Conservation (phyloP, 2,888 invertebrate genomes). For the Athalia cordata region DNA sequence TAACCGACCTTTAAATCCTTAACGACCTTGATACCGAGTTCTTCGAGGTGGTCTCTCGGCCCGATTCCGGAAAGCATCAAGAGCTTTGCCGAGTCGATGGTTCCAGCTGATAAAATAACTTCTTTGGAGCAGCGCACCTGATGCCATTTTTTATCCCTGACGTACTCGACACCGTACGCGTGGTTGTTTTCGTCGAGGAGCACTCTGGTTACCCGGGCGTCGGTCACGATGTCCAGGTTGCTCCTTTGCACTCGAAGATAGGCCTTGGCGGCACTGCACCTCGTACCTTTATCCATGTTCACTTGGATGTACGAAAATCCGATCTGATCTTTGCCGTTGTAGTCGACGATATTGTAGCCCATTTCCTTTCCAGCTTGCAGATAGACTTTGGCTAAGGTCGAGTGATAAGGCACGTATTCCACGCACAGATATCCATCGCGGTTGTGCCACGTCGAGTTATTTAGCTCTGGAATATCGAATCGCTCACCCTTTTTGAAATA, state of each 20-base stretch:
- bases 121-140: slow-evolving; percentile 77
- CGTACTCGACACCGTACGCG: slow-evolving; percentile 67
- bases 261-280: slow-evolving; percentile 76
- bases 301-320: slow-evolving; percentile 76
- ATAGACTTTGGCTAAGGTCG: slow-evolving; percentile 67
- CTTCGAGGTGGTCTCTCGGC: slow-evolving; percentile 77
- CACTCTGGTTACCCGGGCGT: slow-evolving; percentile 64
- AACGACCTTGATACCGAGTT: slow-evolving; percentile 78
- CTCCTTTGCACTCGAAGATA: slow-evolving; percentile 74
- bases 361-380: slow-evolving; percentile 68
- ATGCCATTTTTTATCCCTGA: slow-evolving; percentile 77
- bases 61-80: slow-evolving; percentile 82
- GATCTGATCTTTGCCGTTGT: slow-evolving; percentile 74
- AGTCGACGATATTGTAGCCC: slow-evolving; percentile 70
- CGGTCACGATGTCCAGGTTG: slow-evolving; percentile 67
- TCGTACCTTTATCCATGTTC: slow-evolving; percentile 74
- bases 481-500: slow-evolving; percentile 65
- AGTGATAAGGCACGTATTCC: slow-evolving; percentile 69
- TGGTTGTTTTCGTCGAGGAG: slow-evolving; percentile 63
- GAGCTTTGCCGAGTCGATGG: slow-evolving; percentile 88
- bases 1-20: slow-evolving; percentile 81
- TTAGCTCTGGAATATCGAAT: slow-evolving; percentile 71
- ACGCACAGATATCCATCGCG: slow-evolving; percentile 70
- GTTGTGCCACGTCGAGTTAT: slow-evolving; percentile 74
- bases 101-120: slow-evolving; percentile 81